These are phyloP conservation scores for Theocolax elegans DNA, from an alignment of 1,140 invertebrate species.

Conservation along the genomic window DNA sequence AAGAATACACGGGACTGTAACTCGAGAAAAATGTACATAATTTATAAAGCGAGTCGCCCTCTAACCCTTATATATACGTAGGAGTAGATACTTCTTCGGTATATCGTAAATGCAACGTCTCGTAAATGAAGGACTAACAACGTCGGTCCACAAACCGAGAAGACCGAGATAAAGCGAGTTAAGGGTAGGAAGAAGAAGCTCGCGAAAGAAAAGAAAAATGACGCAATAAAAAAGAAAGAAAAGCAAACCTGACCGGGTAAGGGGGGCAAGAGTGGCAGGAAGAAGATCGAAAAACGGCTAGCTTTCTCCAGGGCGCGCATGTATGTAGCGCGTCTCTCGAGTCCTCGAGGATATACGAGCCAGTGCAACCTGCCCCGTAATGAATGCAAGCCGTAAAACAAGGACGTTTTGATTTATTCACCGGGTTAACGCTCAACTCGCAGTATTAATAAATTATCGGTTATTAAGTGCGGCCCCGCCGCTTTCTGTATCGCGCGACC, in stretches of 20 bases:
- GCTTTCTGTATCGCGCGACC: constrained; percentile 14
- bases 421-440: constrained; percentile 51
- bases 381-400: constrained; percentile 64
- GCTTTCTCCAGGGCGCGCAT: constrained; percentile 1
- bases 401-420: constrained; percentile 63
- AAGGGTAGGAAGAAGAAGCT: not conserved
- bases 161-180: not conserved
- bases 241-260: too few relatives aligned
- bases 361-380: constrained; percentile 57
- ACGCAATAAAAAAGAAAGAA: constrained; percentile 40
- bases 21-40: not conserved
- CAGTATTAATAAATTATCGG: constrained; percentile 63
- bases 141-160: not conserved
- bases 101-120: not conserved
- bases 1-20: constrained; percentile 1
- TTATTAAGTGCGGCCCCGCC: constrained; percentile 55
- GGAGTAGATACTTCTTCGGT: not conserved
- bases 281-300: constrained; percentile 28
- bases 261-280: too few relatives aligned
- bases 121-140: constrained; percentile 24
- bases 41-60: constrained; percentile 14
- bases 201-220: constrained; percentile 24
- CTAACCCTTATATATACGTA: not conserved
- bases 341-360: constrained; percentile 59
- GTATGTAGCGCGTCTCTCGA: not conserved